Conservation (phyloP, 2,797 vertebrate genomes). For the Darevskia mixta region DNA sequence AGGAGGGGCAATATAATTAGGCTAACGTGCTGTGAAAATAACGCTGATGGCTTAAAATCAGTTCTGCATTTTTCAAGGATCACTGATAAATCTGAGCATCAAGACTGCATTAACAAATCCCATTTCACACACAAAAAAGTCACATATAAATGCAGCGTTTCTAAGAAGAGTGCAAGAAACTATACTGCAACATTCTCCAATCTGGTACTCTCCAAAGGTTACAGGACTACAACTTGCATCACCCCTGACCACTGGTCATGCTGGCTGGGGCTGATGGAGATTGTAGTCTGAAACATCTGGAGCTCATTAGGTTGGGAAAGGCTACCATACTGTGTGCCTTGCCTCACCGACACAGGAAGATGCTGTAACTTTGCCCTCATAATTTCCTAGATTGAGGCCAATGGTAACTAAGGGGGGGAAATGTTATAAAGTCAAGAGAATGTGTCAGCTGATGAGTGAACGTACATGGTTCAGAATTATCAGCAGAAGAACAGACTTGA, state of each 20-base stretch:
- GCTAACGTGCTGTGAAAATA: not conserved
- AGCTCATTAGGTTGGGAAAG: too few species aligned
- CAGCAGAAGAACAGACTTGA: not conserved
- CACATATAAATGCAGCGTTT: not conserved
- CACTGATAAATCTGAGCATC: not conserved
- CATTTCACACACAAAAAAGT: not conserved
- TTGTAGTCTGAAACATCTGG: too few species aligned
- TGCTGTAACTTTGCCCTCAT: not conserved
- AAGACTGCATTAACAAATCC: not conserved
- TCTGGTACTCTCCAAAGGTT: not conserved
- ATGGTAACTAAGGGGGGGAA: not conserved
- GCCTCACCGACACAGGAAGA: not conserved
- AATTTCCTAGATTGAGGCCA: not conserved
- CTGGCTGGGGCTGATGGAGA: too few species aligned
- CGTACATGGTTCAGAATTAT: not conserved
- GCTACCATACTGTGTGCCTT: not conserved
- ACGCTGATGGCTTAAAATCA: not conserved
- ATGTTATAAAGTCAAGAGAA: not conserved
- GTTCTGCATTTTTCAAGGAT: not conserved
- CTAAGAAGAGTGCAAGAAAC: not conserved
- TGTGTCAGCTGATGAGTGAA: not conserved
- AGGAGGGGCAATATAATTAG: fast-evolving
- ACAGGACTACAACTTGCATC: not conserved
- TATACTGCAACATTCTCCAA: not conserved
- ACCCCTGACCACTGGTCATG: too few species aligned